These are phyloP conservation scores for Andrena trimmerana DNA, from an alignment of 2,888 invertebrate species.

Conservation along the genomic window DNA sequence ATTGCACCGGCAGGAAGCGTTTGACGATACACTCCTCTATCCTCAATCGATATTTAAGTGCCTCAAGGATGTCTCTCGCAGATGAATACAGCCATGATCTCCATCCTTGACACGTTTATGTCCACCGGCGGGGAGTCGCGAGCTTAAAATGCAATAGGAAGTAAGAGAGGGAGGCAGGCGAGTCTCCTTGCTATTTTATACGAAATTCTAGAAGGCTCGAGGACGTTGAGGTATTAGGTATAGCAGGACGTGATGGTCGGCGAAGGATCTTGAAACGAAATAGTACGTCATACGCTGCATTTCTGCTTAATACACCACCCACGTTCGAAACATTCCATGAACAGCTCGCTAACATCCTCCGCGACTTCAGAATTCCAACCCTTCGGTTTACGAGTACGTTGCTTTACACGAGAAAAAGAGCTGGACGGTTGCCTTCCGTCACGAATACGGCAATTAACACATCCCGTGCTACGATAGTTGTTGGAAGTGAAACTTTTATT, in stretches of 20 bases:
- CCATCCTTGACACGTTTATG: slow-evolving; percentile 58
- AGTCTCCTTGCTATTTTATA: not conserved
- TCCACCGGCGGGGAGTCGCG: slow-evolving; percentile 4
- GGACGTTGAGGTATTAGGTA: slow-evolving; percentile 7
- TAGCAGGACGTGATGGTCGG: not conserved
- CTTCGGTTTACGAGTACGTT: slow-evolving; percentile 7
- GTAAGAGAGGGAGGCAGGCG: not conserved
- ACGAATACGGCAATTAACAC: too few relatives aligned
- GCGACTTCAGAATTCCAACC: slow-evolving; percentile 18
- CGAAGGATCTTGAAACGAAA: slow-evolving; percentile 18
- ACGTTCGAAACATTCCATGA: slow-evolving; percentile 50
- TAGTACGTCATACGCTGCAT: slow-evolving; percentile 24
- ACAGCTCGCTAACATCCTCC: slow-evolving; percentile 35
- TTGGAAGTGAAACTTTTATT: too few relatives aligned
- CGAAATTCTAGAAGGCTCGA: slow-evolving; percentile 4
- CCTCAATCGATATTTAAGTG: slow-evolving; percentile 63
- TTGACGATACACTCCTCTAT: slow-evolving; percentile 51
- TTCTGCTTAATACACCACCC: slow-evolving; percentile 54
- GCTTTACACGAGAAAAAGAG: not conserved
- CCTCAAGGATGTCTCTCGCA: slow-evolving; percentile 53
- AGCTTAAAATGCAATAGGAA: slow-evolving; percentile 23
- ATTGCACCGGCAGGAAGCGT: slow-evolving; percentile 41
- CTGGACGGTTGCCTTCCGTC: not conserved
- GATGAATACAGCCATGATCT: slow-evolving; percentile 52
- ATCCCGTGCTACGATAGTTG: too few relatives aligned